Evolutionary conservation across 2,113 vertebrate species (phyloP).

Genomic region (Sigmodon hispidus): DNA sequence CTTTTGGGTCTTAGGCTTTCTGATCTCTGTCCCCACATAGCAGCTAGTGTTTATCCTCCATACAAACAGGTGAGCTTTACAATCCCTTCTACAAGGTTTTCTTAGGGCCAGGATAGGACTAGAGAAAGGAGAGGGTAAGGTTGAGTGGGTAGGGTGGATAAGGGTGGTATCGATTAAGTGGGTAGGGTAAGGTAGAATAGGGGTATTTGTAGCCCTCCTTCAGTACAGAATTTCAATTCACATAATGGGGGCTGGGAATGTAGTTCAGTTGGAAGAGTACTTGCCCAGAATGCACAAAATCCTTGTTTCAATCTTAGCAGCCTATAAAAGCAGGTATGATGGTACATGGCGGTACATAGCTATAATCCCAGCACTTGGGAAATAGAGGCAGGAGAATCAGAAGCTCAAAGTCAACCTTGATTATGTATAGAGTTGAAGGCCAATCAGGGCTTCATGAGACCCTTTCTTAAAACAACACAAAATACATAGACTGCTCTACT

Average conservation of each 20-base stretch:
- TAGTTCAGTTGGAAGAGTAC: not conserved
- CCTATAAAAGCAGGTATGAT: not conserved
- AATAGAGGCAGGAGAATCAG: not conserved
- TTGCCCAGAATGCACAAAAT: not conserved
- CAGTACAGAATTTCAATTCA: not conserved
- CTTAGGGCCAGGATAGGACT: not conserved
- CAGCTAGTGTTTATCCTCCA: not conserved
- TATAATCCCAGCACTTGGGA: not conserved
- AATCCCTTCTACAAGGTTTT: not conserved
- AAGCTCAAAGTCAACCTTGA: not conserved
- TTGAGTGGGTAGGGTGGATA: accelerated
- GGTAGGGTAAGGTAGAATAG: not conserved
- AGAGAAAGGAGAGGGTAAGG: not conserved
- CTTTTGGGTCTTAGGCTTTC: too few species aligned
- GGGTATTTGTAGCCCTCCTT: not conserved
- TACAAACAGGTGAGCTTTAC: not conserved
- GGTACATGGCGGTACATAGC: too few species aligned
- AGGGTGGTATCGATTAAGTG: too few species aligned
- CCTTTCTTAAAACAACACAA: not conserved
- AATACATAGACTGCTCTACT: not conserved
- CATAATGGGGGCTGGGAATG: not conserved
- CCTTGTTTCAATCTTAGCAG: not conserved
- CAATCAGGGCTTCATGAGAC: not conserved
- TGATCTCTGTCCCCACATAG: not conserved
- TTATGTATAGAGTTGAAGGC: not conserved